Base-by-base conservation (phyloP, 1,140 invertebrate species). In the Leptonema lineaticorne region DNA sequence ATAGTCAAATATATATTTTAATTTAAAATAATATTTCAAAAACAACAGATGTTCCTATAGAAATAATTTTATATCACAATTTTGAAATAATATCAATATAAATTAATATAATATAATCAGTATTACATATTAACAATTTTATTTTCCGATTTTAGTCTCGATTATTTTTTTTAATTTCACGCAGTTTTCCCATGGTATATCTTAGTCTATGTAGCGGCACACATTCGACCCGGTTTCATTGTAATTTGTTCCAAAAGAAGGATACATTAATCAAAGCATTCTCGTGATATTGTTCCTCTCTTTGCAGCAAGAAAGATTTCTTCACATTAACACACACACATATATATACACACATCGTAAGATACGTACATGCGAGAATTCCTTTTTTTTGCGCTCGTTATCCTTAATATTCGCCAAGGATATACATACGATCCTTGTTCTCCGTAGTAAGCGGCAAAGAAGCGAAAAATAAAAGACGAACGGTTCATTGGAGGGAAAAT, bases 241-340 rank as follows among this genome's bases (percentile, higher is more conserved):
- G 50, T 53, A 53, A 53, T 53, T 53, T 53, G 50, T 53, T 53
- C 50, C 50, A 53, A 22, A 53, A 53, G 50, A 53, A 53, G 20
- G 22, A 53, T 53, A 53, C 50, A 53, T 53, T 53, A 53, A 53
- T 53, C 50, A 53, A 53, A 18, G 50, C 27, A 26, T 53, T 24
- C 50, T 53, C 50, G 50, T 53, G 50, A 53, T 53, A 53, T 53
- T 53, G 50, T 53, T 53, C 50, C 50, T 53, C 50, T 53, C 50
- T 53, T 53, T 53, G 50, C 50, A 53, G 18, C 27, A 53, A 53
- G 50, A 53, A 53, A 53, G 50, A 53, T 53, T 53, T 53, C 50
- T 53, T 14, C 20, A 53, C 50, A 53, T 53, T 53, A 53, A 53
- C 50, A 53, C 50, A 53, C 50, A 22, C 50, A 22, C 20, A 16